A percentile compares a stretch with the other conserved stretches of the same genome.
Conservation (phyloP, 2,797 vertebrate genomes). For the Acanthiza pusilla region DNA sequence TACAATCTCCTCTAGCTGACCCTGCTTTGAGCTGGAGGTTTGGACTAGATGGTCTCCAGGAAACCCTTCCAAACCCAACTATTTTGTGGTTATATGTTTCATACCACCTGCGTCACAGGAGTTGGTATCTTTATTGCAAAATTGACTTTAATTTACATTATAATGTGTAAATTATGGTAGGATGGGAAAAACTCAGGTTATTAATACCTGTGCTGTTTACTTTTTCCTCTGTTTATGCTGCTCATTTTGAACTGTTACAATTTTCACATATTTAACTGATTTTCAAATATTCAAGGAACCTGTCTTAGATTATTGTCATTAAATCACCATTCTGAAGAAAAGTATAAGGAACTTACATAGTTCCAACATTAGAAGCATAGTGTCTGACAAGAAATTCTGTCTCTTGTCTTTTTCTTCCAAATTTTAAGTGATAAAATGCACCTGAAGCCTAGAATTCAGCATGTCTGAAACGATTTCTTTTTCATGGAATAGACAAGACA, state of each 20-base stretch:
- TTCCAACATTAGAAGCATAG: neutral
- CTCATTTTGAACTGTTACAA: neutral
- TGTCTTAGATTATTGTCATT: neutral
- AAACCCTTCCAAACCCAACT: neutral
- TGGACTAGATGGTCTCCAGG: neutral
- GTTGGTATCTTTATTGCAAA: neutral
- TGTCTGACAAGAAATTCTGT: neutral
- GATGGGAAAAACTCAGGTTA: neutral
- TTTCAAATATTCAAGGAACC: neutral
- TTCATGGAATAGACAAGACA: neutral
- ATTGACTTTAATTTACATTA: neutral
- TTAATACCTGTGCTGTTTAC: neutral
- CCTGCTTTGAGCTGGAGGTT: neutral
- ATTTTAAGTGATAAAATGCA: neutral
- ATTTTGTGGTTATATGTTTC: neutral
- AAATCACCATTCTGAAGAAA: neutral
- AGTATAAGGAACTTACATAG: neutral
- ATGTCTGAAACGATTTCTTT: neutral
- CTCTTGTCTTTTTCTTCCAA: neutral
- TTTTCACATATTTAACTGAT: neutral
- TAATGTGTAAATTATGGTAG: neutral
- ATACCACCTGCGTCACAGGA: neutral
- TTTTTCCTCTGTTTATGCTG: neutral
- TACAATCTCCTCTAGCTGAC: neutral
- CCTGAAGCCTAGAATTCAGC: neutral